These are phyloP conservation scores for Halichoeres trimaculatus DNA, from an alignment of 2,113 vertebrate genomes.

Conservation along the genomic window DNA sequence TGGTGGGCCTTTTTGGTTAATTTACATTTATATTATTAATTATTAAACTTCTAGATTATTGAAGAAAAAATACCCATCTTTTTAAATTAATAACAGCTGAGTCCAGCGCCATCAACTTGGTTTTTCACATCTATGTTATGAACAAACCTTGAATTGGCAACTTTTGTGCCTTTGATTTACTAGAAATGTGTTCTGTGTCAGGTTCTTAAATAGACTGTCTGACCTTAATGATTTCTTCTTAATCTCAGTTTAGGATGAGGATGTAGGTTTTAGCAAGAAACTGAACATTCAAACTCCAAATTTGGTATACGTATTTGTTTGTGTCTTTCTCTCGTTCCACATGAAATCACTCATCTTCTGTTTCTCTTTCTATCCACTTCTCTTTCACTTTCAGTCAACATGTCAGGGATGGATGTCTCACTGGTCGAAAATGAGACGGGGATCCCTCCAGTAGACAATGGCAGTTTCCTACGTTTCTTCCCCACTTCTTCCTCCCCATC, in stretches of 20 bases:
- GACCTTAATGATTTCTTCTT: constrained; percentile 4
- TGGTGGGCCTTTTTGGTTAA: too few species aligned
- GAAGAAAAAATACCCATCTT: too few species aligned
- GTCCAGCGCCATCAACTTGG: too few species aligned
- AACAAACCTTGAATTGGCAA: not conserved
- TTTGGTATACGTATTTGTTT: constrained; percentile 22
- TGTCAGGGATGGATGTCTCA: constrained; percentile 76
- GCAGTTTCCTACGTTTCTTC: constrained; percentile 89
- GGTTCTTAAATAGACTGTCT: not conserved
- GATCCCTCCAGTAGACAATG: constrained; percentile 80
- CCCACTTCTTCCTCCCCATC: constrained; percentile 90
- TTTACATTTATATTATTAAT: too few species aligned
- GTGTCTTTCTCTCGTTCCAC: not conserved
- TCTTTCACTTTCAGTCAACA: constrained; percentile 41
- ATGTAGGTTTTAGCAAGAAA: too few species aligned
- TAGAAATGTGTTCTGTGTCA: constrained; percentile 5
- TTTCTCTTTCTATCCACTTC: constrained; percentile 5
- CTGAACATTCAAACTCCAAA: constrained; percentile 2
- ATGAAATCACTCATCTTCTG: constrained; percentile 11
- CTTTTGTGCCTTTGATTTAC: constrained; percentile 3
- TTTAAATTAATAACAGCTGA: too few species aligned
- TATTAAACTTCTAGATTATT: too few species aligned
- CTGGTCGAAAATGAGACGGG: constrained; percentile 72
- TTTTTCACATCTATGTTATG: not conserved
- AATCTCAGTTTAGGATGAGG: constrained; percentile 19